Evolutionary conservation across 2,113 vertebrate species (phyloP).

Genomic region (Harpagus bidentatus): DNA sequence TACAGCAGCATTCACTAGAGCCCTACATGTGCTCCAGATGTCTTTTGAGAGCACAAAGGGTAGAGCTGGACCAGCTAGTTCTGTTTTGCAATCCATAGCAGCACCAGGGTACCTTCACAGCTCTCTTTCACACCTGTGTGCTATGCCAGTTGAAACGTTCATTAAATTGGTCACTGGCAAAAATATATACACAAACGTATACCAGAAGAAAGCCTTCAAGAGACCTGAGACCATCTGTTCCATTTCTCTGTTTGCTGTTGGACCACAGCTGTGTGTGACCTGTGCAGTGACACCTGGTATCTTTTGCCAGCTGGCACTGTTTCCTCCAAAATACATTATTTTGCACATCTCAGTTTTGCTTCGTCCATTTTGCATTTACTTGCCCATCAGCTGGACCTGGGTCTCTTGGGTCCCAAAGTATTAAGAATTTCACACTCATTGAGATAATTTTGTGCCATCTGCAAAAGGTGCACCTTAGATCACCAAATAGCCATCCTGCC

Average conservation of each 20-base stretch:
- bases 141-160: not conserved
- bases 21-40: not conserved
- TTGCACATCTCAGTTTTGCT: not conserved
- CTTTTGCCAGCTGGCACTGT: not conserved
- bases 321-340: not conserved
- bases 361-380: not conserved
- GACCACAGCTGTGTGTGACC: not conserved
- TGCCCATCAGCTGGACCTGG: not conserved
- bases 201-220: not conserved
- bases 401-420: not conserved
- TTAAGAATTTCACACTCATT: not conserved
- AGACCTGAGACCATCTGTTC: not conserved
- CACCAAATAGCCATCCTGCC: not conserved
- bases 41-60: not conserved
- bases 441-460: not conserved
- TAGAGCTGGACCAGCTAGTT: not conserved
- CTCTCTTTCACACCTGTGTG: not conserved
- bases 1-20: not conserved
- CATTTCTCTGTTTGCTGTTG: not conserved
- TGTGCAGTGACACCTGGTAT: not conserved
- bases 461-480: not conserved
- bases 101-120: not conserved
- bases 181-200: not conserved
- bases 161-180: not conserved
- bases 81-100: not conserved